A percentile compares a stretch with the other conserved stretches of the same genome.
Evolutionary conservation across 2,888 invertebrate species (phyloP).

Genomic region (Coleophora flavipennella): DNA sequence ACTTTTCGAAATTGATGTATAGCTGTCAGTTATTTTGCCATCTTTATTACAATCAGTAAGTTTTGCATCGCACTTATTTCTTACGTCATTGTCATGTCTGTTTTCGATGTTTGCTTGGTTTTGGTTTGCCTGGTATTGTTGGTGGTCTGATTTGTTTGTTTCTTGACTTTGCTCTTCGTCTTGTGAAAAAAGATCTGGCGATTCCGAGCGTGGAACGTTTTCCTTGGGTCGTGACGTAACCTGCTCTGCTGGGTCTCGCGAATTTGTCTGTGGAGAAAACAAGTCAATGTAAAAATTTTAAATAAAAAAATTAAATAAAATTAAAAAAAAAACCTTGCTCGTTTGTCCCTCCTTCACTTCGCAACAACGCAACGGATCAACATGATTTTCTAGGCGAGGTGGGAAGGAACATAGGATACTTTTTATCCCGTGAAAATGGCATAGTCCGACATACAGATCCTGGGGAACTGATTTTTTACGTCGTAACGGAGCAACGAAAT

Average conservation of each 20-base stretch:
- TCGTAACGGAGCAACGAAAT: too few species aligned
- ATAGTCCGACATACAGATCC: not conserved
- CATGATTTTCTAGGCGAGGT: too few species aligned
- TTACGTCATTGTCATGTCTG: too few species aligned
- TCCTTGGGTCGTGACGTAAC: constrained; percentile 13
- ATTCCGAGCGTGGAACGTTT: constrained; percentile 19
- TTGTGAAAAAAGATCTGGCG: constrained; percentile 47
- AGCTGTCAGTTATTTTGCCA: not conserved
- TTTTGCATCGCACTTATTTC: too few species aligned
- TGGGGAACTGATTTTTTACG: too few species aligned
- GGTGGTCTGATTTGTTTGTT: constrained; percentile 1
- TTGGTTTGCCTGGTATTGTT: constrained; percentile 3
- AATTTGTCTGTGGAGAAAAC: constrained; percentile 28
- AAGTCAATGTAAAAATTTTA: not conserved
- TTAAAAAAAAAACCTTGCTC: too few species aligned
- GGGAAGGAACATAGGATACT: too few species aligned
- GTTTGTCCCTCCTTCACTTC: too few species aligned
- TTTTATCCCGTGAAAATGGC: too few species aligned
- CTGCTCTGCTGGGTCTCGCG: constrained; percentile 13
- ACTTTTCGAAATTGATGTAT: not conserved
- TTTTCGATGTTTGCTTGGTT: not conserved
- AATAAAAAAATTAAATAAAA: not conserved
- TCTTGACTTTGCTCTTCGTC: constrained; percentile 28
- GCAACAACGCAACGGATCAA: too few species aligned
- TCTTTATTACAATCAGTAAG: too few species aligned